phyloP scores from a whole-genome alignment of 1,140 invertebrate species.

The Laodelphax striatellus region DNA sequence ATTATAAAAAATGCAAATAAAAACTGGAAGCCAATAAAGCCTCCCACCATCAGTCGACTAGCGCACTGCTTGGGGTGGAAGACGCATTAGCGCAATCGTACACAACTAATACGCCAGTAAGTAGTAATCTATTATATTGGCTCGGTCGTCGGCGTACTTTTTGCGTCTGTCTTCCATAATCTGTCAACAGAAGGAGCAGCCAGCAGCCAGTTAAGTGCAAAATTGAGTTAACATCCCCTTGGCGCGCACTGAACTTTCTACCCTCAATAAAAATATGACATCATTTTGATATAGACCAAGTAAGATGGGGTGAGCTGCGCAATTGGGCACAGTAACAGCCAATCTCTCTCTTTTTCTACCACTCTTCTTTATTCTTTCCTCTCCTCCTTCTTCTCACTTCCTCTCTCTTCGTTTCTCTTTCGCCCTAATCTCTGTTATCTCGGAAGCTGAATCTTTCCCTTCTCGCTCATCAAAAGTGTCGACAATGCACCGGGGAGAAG shows the following conservation, averaged over 20 bases:
- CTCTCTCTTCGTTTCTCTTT: no score
- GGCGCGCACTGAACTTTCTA: neutral
- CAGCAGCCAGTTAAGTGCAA: conserved; percentile 14
- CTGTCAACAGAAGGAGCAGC: neutral
- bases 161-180: conserved; percentile 1
- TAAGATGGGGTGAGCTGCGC: neutral
- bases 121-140: neutral
- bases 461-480: no score
- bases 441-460: no score
- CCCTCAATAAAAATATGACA: conserved; percentile 11
- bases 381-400: no score
- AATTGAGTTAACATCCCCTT: conserved; percentile 14
- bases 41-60: no score
- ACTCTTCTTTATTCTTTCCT: neutral
- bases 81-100: no score
- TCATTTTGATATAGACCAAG: conserved; percentile 11
- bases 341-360: neutral
- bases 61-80: no score
- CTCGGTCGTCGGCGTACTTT: neutral
- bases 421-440: no score
- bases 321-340: neutral
- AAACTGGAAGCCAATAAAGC: no score
- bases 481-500: no score
- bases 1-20: no score
- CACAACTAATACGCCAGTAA: no score